These are phyloP conservation scores for Dione vanillae DNA, from an alignment of 2,888 invertebrate genomes.

Conservation along the genomic window DNA sequence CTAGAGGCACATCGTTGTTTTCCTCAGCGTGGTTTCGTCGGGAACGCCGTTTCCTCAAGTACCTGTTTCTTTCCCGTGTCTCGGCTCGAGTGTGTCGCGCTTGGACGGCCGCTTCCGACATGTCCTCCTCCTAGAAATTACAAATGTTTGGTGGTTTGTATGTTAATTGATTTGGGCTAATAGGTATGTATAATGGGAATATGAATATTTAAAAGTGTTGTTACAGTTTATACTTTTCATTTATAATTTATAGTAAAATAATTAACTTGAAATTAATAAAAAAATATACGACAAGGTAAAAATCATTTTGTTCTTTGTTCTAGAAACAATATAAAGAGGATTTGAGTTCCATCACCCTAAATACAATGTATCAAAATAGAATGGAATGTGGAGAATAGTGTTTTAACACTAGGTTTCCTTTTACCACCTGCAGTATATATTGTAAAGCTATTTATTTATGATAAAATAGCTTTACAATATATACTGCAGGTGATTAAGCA, in stretches of 20 bases:
- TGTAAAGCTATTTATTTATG: background rate
- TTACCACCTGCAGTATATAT: background rate
- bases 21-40: constrained; percentile 52
- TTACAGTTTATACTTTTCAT: no score
- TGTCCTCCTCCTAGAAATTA: constrained; percentile 86
- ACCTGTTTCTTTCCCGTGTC: constrained; percentile 91
- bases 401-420: background rate
- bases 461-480: background rate
- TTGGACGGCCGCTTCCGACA: constrained; percentile 89
- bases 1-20: constrained; percentile 58
- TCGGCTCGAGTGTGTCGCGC: constrained; percentile 91
- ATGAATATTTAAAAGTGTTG: no score
- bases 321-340: no score
- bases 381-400: background rate
- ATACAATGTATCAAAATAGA: background rate
- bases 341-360: no score
- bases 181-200: no score
- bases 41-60: constrained; percentile 72
- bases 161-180: no score
- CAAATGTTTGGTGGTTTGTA: no score
- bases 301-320: no score
- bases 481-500: background rate
- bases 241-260: no score
- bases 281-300: no score
- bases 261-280: no score